Evolutionary conservation across 2,888 invertebrate species (phyloP).

Genomic region (Myopa testacea): DNA sequence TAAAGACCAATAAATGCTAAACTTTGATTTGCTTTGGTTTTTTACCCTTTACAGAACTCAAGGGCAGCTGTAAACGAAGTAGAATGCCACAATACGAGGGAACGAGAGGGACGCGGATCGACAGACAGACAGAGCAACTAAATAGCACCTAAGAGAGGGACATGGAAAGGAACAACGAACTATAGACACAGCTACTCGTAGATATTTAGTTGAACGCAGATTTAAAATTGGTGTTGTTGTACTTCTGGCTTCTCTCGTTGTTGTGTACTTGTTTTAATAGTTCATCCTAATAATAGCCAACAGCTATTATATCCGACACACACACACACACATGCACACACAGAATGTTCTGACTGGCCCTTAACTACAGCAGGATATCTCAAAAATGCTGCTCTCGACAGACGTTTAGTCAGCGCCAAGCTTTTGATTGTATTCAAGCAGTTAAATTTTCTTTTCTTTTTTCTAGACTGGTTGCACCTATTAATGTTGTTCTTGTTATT

Average conservation of each 20-base stretch:
- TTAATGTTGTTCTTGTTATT: background rate
- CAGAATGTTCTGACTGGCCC: background rate
- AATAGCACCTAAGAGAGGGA: background rate
- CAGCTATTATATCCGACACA: slow-evolving; percentile 14
- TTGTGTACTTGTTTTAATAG: slow-evolving; percentile 23
- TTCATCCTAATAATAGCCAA: slow-evolving; percentile 31
- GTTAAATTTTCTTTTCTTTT: background rate
- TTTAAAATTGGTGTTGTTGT: background rate
- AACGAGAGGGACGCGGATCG: background rate
- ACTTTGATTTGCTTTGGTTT: background rate
- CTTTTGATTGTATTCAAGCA: background rate
- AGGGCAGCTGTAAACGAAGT: background rate
- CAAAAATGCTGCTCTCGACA: slow-evolving; percentile 17
- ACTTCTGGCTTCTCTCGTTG: background rate
- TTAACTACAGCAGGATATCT: slow-evolving; percentile 10
- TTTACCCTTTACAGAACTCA: slow-evolving; percentile 7
- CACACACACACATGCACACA: background rate
- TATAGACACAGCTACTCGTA: background rate
- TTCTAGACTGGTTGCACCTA: background rate
- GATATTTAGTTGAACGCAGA: background rate
- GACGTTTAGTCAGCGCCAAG: slow-evolving; percentile 24
- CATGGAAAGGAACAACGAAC: background rate
- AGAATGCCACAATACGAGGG: background rate
- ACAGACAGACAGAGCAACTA: background rate
- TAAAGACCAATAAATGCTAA: background rate